Conservation (phyloP, 2,888 invertebrate species). For the Caenorhabditis sp. region DNA sequence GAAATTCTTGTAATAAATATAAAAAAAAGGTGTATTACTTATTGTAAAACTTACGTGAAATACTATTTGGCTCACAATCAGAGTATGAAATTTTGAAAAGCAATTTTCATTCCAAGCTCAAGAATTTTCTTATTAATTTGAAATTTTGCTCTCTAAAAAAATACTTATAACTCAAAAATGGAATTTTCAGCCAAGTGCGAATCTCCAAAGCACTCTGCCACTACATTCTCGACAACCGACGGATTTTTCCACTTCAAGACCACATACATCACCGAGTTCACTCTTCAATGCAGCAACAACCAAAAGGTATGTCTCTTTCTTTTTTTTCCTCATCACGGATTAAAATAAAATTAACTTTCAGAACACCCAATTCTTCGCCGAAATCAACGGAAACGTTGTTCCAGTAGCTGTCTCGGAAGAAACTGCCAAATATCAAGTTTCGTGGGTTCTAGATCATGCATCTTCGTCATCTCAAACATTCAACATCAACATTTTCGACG, state of each 20-base stretch:
- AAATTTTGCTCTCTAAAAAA: not conserved
- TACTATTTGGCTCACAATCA: too few relatives aligned
- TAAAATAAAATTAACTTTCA: too few relatives aligned
- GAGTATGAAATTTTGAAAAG: too few relatives aligned
- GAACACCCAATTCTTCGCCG: conserved; percentile 84
- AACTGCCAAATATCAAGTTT: conserved; percentile 85
- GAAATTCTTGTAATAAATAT: too few relatives aligned
- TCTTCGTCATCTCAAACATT: conserved; percentile 84
- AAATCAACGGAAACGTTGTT: conserved; percentile 84
- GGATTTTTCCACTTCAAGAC: conserved; percentile 85
- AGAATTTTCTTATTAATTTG: not conserved
- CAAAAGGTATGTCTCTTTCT: conserved; percentile 71
- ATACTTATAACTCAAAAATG: not conserved
- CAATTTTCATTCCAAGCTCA: too few relatives aligned
- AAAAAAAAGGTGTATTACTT: too few relatives aligned
- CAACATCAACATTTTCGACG: conserved; percentile 84
- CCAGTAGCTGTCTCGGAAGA: conserved; percentile 82
- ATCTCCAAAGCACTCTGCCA: conserved; percentile 75
- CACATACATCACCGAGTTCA: conserved; percentile 89
- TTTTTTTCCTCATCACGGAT: too few relatives aligned
- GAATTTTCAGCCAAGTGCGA: conserved; percentile 70
- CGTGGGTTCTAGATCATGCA: conserved; percentile 89
- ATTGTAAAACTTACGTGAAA: too few relatives aligned
- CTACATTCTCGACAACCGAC: conserved; percentile 88
- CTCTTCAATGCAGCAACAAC: conserved; percentile 79